Percentiles rank a stretch among this genome's conserved stretches.
These are phyloP conservation scores for Parelbella ahira DNA, from an alignment of 2,888 invertebrate species.

Conservation along the genomic window DNA sequence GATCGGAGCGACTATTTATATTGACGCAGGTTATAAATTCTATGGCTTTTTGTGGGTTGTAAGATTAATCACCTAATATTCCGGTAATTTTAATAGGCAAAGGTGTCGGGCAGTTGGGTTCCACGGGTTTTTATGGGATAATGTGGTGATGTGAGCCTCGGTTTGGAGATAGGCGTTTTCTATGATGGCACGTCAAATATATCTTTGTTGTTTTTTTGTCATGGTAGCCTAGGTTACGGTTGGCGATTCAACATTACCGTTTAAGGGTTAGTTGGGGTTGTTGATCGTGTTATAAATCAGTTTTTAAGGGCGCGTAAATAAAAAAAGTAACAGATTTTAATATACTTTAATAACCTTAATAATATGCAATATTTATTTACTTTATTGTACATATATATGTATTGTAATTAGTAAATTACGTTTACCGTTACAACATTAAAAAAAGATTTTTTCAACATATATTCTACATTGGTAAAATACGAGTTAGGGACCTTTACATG, in stretches of 20 bases:
- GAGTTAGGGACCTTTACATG: too few relatives aligned
- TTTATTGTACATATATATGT: too few relatives aligned
- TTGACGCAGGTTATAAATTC: constrained; percentile 67
- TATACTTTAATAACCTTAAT: background rate
- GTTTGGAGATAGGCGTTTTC: constrained; percentile 7
- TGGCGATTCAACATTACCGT: constrained; percentile 1
- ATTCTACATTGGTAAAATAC: too few relatives aligned
- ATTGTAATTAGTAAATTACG: too few relatives aligned
- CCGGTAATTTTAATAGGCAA: constrained; percentile 69
- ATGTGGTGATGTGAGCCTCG: constrained; percentile 16
- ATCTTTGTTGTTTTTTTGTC: constrained; percentile 11
- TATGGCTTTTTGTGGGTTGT: constrained; percentile 50
- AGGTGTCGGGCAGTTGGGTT: constrained; percentile 46
- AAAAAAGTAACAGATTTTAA: too few relatives aligned
- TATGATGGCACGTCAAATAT: constrained; percentile 19
- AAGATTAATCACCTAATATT: constrained; percentile 76
- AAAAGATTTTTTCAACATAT: too few relatives aligned
- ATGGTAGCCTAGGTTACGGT: background rate
- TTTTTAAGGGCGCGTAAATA: constrained; percentile 40
- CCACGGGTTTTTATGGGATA: constrained; percentile 18
- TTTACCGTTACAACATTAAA: too few relatives aligned
- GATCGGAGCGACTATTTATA: constrained; percentile 59
- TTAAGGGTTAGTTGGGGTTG: constrained; percentile 5
- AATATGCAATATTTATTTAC: too few relatives aligned
- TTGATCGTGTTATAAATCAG: constrained; percentile 27